phyloP scores from a whole-genome alignment of 2,113 vertebrate genomes.

The Clarias macrocephalus region DNA sequence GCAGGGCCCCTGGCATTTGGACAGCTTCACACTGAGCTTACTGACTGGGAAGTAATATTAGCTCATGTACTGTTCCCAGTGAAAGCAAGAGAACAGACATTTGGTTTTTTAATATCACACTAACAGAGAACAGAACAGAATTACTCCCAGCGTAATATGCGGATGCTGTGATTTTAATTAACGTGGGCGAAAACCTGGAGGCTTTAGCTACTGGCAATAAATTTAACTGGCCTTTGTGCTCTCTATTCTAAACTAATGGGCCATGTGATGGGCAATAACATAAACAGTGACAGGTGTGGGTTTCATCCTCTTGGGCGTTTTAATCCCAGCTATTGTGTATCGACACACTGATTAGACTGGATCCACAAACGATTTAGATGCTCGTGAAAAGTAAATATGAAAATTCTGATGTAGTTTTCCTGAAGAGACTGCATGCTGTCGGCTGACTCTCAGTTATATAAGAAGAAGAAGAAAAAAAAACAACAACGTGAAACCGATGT shows the following conservation, averaged over 20 bases:
- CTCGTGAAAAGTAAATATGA: conserved; percentile 22
- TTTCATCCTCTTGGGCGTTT: conserved; percentile 16
- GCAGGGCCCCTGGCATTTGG: conserved; percentile 64
- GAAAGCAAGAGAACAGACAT: conserved; percentile 33
- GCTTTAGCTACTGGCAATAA: conserved; percentile 32
- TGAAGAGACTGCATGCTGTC: neutral
- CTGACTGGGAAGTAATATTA: conserved; percentile 52
- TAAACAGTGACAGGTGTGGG: conserved; percentile 24
- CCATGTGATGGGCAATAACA: conserved; percentile 37
- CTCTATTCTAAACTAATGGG: conserved; percentile 27
- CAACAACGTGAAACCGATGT: conserved; percentile 2
- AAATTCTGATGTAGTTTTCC: conserved; percentile 24
- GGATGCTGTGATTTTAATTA: conserved; percentile 37
- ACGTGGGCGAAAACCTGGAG: conserved; percentile 13
- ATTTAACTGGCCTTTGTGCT: conserved; percentile 22
- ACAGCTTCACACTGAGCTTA: conserved; percentile 56
- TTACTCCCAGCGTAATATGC: conserved; percentile 2
- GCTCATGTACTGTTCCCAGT: conserved; percentile 58
- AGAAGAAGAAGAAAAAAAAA: neutral
- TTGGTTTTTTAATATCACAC: conserved; percentile 39
- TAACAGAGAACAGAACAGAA: conserved; percentile 28
- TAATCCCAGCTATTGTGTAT: conserved; percentile 17
- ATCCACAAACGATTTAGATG: conserved; percentile 16
- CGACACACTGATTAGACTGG: conserved; percentile 13
- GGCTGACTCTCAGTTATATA: neutral